Conservation (phyloP, 2,113 vertebrate species). For the Ascaphus truei region DNA sequence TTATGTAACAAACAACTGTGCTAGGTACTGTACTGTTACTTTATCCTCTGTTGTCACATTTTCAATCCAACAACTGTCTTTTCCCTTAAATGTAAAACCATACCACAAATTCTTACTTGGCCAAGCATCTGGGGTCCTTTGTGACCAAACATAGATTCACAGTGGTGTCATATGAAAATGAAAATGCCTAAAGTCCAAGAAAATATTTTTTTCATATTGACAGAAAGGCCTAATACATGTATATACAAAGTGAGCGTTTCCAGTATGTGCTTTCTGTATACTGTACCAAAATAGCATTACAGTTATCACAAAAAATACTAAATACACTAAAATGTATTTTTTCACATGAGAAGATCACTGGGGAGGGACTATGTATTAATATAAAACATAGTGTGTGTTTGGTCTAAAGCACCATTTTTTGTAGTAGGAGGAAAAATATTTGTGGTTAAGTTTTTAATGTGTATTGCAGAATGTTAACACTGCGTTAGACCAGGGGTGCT, state of each 20-base stretch:
- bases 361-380: no score
- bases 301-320: no score
- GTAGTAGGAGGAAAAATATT: no score
- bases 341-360: no score
- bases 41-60: not conserved
- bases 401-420: no score
- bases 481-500: no score
- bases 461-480: no score
- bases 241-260: not conserved
- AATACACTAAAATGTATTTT: no score
- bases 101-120: constrained; percentile 5
- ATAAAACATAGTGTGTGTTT: no score
- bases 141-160: constrained; percentile 42
- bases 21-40: not conserved
- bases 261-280: not conserved
- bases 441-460: no score
- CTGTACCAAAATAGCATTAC: not conserved
- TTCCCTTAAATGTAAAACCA: constrained; percentile 29
- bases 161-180: constrained; percentile 39
- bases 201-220: constrained; percentile 38
- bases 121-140: constrained; percentile 38
- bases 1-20: constrained; percentile 29
- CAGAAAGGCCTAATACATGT: not conserved
- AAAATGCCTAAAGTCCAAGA: constrained; percentile 40
- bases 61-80: not conserved